Base-by-base conservation (phyloP, 2,113 vertebrate genomes). In the Chascanopsetta lugubris region DNA sequence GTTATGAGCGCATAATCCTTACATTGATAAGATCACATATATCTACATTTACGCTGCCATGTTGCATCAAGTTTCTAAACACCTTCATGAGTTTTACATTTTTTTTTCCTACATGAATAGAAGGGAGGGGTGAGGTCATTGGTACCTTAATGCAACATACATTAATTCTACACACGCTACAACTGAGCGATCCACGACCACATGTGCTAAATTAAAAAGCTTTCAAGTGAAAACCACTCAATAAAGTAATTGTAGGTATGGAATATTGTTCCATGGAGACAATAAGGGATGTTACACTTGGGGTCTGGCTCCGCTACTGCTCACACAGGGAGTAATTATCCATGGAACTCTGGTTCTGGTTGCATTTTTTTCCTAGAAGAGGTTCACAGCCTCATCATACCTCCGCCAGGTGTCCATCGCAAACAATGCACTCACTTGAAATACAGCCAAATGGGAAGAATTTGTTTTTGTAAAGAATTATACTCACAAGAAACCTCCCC, bases 261-360 rank as follows among this genome's bases (percentile, higher is more conserved):
- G 40, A 17, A 64, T 63, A 43, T 36, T 45, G 22, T 18, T 70
- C 46, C 47, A 34, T 38, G 9, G 67, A 32, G 55, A 77, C n/a
- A 32, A 1, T 20, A 15, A 42, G 24, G 36, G 29, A 26, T 21
- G 7, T 27, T n/a, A 36, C 54, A 43, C 20, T 56, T 27, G 58
- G 60, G 50, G 61, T 24, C 30, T 20, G 50, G 27, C 56, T 66
- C 42, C 46, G 45, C 20, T 69, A 5, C 13, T 1, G 0, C 65
- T 82, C 76, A 72, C 75, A 74, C 22, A 26, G 75, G 79, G 78
- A 85, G 72, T 68, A 85, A 85, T 87, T 88, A 84, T 74, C 67
- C 65, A 68, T 61, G 27, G 76, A 68, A 71, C 68, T 80, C 53
- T 59, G n/a, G n/a, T n/a, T 60, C 51, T 62, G 67, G 70, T 74